Base-by-base conservation (phyloP, 2,888 invertebrate genomes). In the Sceliomorpha sp. region DNA sequence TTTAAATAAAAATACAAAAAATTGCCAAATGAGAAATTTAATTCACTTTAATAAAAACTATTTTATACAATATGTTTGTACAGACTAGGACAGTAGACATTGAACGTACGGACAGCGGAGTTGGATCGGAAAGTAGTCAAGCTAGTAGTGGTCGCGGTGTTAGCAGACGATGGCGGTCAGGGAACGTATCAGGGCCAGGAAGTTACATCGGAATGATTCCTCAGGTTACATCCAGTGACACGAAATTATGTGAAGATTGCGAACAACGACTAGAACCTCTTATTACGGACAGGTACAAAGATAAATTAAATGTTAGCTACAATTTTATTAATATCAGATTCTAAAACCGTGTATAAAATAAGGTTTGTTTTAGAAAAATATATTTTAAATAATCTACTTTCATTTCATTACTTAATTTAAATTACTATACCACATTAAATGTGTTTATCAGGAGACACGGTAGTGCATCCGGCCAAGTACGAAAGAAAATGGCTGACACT, bases 101-200 rank as follows among this genome's bases (percentile, higher is more conserved):
- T 74, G 97, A 97, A 89, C 91, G 97, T 73, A 97, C 96, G 82
- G 97, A 96, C 87, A 97, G 96, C 10, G 97, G 97, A 1, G 96
- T 97, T 1, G 97, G 97, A 42, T 96, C 96, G 1, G 97, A 97
- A 88, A 96, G 96, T 4, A 95, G 95, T 85, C 96, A 96, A 86
- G 94, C 95, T 56, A 95, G 95, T 55, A 91, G 96, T 78, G 95
- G 94, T 85, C 89, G 92, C 88, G 83, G 85, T 12, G 73, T 72
- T 8, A 78, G 78, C 8, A 79, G 87, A 66, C 79, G 88, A 20
- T 86, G 87, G 85, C 75, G 86, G 60, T 63, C 79, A 62, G 82
- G 81, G 72, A 84, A 79, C 50, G 53, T 87, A 90, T 88, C 70
- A 89, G 89, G 74, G 31, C 37, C 90, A 87, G 71, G 89, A 83